Evolutionary conservation across 2,113 vertebrate species (phyloP), one percentile per base, ranked within the genome.

Genomic region (Ondatra zibethicus): DNA sequence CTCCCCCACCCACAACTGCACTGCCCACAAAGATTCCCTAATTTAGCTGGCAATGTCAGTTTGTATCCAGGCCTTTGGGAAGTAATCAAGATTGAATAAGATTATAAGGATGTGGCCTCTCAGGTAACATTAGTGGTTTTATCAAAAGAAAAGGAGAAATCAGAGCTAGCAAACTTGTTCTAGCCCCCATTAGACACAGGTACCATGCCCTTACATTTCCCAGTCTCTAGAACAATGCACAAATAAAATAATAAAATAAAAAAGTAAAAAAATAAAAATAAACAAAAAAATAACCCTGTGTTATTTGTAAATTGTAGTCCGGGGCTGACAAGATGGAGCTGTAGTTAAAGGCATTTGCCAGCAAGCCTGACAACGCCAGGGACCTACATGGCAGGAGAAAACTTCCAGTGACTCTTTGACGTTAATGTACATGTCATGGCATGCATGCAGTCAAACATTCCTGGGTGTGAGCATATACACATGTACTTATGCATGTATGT

Each of bases 1-100:
- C 58, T 58, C 58, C 25, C 9, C 63, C 25, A 0, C 31, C 31
- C 2, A 5, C 31, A 13, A 31, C 4, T 1, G 7, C 14, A 31
- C n/a, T 31, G 81, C 14, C 27, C 58, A 42, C n/a, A 78, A 42
- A 47, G 39, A 1, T 23, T 50, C 47, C 76, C 63, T 61, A 72
- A 80, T 58, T 80, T 39, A 88, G 42, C 63, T 72, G 75, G 70
- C 5, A 75, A 63, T 75, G 14, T 23, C 5, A n/a, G 42, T 55
- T 58, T 39, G 63, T 17, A 70, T 21, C n/a, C 52, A 58, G 45
- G 6, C n/a, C 50, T 88, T 78, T 80, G n/a, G 47, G 63, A 39
- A 88, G 5, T 27, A 52, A n/a, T 88, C 16, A 52, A n/a, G 31
- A 70, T 52, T 52, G 36, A 65, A 21, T 72, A 11, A 80, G 50